Base-by-base conservation (phyloP, 1,140 invertebrate species). In the Aphaenogaster rudis region DNA sequence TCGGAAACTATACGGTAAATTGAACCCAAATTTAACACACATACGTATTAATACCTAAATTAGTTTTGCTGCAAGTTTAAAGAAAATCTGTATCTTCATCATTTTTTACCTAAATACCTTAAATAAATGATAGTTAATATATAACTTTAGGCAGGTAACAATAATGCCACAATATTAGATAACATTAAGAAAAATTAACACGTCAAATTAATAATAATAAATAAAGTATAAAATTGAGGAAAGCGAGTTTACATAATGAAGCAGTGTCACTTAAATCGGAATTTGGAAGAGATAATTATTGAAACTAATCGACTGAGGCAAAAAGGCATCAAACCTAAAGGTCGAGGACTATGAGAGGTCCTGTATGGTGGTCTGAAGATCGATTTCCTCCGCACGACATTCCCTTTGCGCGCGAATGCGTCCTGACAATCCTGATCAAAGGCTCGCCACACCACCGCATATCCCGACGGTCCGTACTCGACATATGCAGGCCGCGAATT, bases 341-440 rank as follows among this genome's bases (percentile, higher is more conserved):
- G 28, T 66, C 11, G 6, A 33, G 17, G 9, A 7, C 21, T 61
- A 2, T n/a, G 57, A 8, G 57, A 48, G 36, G 11, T n/a, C 13
- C 39, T 59, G 2, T 61, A 45, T 17, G 4, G 4, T 63, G 57
- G 39, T 63, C 54, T 13, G n/a, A 42, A 79, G 45, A 79, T 79
- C 28, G 59, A 66, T 79, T 50, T 79, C 28, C 76, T 15, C 28
- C 52, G 17, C 4, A 45, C 28, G 28, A 78, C 15, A 15, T 63
- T 64, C 76, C 21, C 59, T 78, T 15, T 28, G 57, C 59, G 45
- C 21, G 39, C 21, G 3, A 77, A 77, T 61, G 39, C 8, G 28
- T 42, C n/a, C 36, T 78, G 57, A 59, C 74, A 42, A 45, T 66
- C 9, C 9, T 48, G 59, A 79, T 79, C 76, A 79, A 79, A 79